These are phyloP conservation scores for Lophotis ruficrista DNA, from an alignment of 2,113 vertebrate species.

Conservation along the genomic window DNA sequence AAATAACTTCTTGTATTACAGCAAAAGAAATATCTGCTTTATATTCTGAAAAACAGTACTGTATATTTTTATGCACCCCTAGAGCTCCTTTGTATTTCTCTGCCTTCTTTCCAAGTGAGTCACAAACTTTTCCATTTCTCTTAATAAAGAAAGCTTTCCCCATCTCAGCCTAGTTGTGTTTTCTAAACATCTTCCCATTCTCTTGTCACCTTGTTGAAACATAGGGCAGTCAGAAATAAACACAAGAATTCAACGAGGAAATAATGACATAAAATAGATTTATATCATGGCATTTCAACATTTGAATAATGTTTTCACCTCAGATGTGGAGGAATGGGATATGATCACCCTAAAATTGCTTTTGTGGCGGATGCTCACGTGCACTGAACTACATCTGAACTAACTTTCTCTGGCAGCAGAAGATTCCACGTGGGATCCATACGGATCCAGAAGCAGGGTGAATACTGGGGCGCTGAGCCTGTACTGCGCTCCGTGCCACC, in stretches of 20 bases:
- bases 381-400: not conserved
- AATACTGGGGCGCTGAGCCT: not conserved
- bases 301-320: not conserved
- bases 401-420: not conserved
- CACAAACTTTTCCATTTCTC: constrained; percentile 1
- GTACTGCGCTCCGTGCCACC: not conserved
- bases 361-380: not conserved
- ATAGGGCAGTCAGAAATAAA: constrained; percentile 11
- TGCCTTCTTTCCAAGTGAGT: not conserved
- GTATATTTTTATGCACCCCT: not conserved
- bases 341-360: not conserved
- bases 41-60: not conserved
- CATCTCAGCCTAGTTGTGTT: not conserved
- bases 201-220: not conserved
- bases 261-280: not conserved
- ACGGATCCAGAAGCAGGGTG: not conserved
- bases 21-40: not conserved
- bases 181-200: not conserved
- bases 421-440: not conserved
- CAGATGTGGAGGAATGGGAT: not conserved
- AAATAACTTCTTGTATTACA: not conserved
- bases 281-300: not conserved
- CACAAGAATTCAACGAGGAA: not conserved
- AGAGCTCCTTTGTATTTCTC: not conserved
- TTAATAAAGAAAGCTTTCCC: not conserved